Base-by-base conservation (phyloP, 2,888 invertebrate genomes). In the Elmis aenea region DNA sequence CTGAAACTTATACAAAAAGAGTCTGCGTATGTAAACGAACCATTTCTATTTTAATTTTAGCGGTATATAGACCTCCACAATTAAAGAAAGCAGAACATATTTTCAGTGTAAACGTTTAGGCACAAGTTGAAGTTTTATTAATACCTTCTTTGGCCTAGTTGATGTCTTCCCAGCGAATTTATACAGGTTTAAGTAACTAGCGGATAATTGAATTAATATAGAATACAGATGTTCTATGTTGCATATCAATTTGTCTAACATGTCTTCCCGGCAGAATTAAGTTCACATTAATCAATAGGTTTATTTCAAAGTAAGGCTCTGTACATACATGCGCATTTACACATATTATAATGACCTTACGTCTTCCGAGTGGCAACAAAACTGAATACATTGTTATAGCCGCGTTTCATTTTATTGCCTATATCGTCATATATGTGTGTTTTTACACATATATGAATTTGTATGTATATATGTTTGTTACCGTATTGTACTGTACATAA, bases 401-500 rank as follows among this genome's bases (percentile, higher is more conserved):
- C 33, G 42, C 38, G 42, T 29, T 27, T 34, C 30, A 42, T 32
- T 38, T 41, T 38, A 37, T 43, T 44, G 39, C 36, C 39, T 41
- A 48, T 40, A 46, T 42, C 45, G 40, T 41, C 41, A 37, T 39
- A 37, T 45, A 45, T 31, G 26, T 37, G 37, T 38, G 42, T 46
- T 37, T 38, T 38, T 36, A 37, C 38, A 38, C 36, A 42, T 39
- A 46, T 42, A 46, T 49, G 25, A 39, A 41, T 44, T n/a, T n/a
- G n/a, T n/a, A 18, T 47, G 45, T 51, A 50, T 51, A 52, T 49
- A 48, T 51, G 49, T 45, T 48, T 51, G 50, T 54, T 51, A 48
- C 46, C 46, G 47, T 46, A 46, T 38, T 47, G 40, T 48, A 48
- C 38, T 43, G 44, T 46, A 46, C 45, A 44, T 48, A 47, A 42